Percentiles rank a stretch among this genome's conserved stretches.
Conservation (phyloP, 1,140 invertebrate species). For the Cyclargus thomasi region DNA sequence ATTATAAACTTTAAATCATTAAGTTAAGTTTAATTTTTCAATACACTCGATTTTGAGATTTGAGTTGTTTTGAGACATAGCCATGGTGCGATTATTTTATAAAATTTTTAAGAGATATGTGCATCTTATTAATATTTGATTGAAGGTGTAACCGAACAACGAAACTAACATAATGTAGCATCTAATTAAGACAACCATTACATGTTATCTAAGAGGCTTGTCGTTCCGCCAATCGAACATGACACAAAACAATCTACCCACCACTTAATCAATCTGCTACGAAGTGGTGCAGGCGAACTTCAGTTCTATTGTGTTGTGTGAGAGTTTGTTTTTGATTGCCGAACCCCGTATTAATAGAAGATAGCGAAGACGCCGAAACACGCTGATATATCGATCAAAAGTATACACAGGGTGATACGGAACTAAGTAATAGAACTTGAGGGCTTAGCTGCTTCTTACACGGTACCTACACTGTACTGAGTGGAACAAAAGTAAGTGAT, state of each 20-base stretch:
- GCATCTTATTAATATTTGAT: too few species aligned
- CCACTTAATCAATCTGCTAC: constrained; percentile 13
- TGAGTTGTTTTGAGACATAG: too few species aligned
- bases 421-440: too few species aligned
- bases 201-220: neutral
- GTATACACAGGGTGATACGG: too few species aligned
- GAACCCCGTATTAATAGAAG: neutral
- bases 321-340: neutral
- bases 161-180: neutral
- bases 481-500: too few species aligned
- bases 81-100: too few species aligned
- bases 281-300: neutral
- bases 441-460: too few species aligned
- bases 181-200: constrained; percentile 14
- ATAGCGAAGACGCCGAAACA: neutral
- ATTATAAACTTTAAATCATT: too few species aligned
- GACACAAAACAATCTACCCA: constrained; percentile 15
- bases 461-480: too few species aligned
- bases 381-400: neutral
- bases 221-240: constrained; percentile 10
- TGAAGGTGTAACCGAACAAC: neutral
- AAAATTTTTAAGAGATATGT: too few species aligned
- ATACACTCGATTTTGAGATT: too few species aligned
- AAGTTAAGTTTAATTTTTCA: too few species aligned
- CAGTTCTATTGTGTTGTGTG: neutral